phyloP scores from a whole-genome alignment of 2,888 invertebrate species.

The Iselma pallidipennis region DNA sequence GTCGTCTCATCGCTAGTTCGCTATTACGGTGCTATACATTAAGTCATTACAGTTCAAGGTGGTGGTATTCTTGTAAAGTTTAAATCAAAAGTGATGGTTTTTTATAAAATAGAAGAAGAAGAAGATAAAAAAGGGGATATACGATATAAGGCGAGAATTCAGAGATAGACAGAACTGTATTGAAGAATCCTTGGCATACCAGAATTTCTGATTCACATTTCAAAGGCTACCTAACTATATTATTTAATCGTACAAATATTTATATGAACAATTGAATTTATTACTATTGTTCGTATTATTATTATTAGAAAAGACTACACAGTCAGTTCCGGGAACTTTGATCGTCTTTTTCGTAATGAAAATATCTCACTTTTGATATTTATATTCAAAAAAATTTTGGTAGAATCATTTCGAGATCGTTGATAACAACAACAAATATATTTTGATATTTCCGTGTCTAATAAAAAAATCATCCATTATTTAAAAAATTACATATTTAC shows the following conservation, averaged over 20 bases:
- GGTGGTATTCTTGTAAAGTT: not conserved
- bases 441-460: too few relatives aligned
- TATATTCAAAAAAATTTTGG: not conserved
- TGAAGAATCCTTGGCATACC: not conserved
- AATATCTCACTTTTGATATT: not conserved
- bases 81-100: not conserved
- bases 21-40: not conserved
- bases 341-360: not conserved
- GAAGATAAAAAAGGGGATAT: not conserved
- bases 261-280: not conserved
- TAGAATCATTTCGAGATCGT: too few relatives aligned
- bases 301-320: not conserved
- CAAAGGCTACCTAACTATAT: not conserved
- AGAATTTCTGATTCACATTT: not conserved
- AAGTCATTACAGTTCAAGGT: not conserved
- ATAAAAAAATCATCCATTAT: too few relatives aligned
- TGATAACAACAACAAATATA: too few relatives aligned
- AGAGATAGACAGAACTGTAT: not conserved
- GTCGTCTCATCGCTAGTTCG: not conserved
- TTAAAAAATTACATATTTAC: too few relatives aligned
- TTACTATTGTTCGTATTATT: too few relatives aligned
- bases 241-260: not conserved
- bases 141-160: not conserved
- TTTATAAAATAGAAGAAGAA: not conserved
- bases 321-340: not conserved